These are phyloP conservation scores for Pachydiplax longipennis DNA, from an alignment of 2,888 invertebrate genomes.

Conservation along the genomic window DNA sequence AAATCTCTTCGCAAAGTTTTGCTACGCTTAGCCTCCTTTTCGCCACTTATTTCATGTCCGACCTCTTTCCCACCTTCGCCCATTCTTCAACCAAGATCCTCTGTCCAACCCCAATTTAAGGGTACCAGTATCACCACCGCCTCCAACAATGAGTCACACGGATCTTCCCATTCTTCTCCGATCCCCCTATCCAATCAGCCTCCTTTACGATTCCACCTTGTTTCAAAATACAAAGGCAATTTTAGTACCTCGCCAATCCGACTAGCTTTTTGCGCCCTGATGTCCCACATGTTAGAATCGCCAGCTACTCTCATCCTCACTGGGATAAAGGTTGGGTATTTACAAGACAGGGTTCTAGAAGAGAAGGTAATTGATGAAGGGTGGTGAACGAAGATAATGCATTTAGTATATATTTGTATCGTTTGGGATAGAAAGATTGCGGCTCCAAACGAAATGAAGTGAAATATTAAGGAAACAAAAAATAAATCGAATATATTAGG, in stretches of 20 bases:
- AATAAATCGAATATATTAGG: too few relatives aligned
- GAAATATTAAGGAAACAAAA: too few relatives aligned
- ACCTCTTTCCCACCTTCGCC: neutral
- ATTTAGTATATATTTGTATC: too few relatives aligned
- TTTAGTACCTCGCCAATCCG: neutral
- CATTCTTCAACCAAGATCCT: too few relatives aligned
- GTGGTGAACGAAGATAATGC: neutral
- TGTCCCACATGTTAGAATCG: neutral
- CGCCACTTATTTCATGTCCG: neutral
- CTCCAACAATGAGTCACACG: too few relatives aligned
- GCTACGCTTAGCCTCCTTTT: neutral
- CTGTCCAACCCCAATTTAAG: too few relatives aligned
- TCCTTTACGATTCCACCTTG: neutral
- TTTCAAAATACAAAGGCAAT: constrained; percentile 7
- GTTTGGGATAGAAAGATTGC: too few relatives aligned
- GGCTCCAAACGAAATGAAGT: too few relatives aligned
- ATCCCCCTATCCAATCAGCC: neutral
- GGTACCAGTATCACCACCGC: too few relatives aligned
- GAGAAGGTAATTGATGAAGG: neutral
- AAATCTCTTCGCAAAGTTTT: too few relatives aligned
- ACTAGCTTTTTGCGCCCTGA: neutral
- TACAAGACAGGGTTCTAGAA: neutral
- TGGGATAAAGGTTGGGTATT: neutral
- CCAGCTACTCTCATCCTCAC: neutral
- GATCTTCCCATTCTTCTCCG: too few relatives aligned